Percentiles rank a stretch among this genome's conserved stretches.
These are phyloP conservation scores for Aurelia coerulea DNA, from an alignment of 30 jellyfish, hydroid and myxozoan genomes.

Conservation along the genomic window DNA sequence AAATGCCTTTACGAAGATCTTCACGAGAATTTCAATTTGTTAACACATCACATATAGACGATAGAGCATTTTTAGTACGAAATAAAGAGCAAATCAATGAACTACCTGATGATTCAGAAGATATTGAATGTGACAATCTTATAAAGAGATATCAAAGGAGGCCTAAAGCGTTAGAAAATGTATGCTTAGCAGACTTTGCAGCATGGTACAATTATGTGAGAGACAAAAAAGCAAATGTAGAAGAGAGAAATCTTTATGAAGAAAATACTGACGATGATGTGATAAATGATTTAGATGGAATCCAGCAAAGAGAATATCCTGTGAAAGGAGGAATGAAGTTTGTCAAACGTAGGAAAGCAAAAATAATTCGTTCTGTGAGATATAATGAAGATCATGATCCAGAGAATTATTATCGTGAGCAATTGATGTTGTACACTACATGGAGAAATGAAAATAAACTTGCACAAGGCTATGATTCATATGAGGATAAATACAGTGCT, in stretches of 20 bases:
- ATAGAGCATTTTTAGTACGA: slow-evolving; percentile 8
- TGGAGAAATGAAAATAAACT: slow-evolving; percentile 31
- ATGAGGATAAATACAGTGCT: not conserved
- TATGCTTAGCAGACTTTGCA: slow-evolving; percentile 35
- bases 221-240: not conserved
- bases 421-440: slow-evolving; percentile 26
- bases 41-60: slow-evolving; percentile 19
- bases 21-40: slow-evolving; percentile 38
- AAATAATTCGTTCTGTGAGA: slow-evolving; percentile 6
- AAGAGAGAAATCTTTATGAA: not conserved
- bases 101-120: slow-evolving; percentile 28
- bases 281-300: not conserved
- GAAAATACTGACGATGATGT: slow-evolving; percentile 27
- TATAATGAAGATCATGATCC: not conserved
- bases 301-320: not conserved
- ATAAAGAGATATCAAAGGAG: slow-evolving; percentile 42
- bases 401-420: slow-evolving; percentile 23
- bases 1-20: not conserved
- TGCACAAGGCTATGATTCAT: slow-evolving; percentile 6
- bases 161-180: slow-evolving; percentile 19
- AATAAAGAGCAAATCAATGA: not conserved
- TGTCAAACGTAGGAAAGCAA: not conserved
- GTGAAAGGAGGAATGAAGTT: slow-evolving; percentile 16
- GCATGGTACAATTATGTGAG: slow-evolving; percentile 22
- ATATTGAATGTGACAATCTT: slow-evolving; percentile 20